Base-by-base conservation (phyloP, 2,888 invertebrate species). In the Heliconius aoede region DNA sequence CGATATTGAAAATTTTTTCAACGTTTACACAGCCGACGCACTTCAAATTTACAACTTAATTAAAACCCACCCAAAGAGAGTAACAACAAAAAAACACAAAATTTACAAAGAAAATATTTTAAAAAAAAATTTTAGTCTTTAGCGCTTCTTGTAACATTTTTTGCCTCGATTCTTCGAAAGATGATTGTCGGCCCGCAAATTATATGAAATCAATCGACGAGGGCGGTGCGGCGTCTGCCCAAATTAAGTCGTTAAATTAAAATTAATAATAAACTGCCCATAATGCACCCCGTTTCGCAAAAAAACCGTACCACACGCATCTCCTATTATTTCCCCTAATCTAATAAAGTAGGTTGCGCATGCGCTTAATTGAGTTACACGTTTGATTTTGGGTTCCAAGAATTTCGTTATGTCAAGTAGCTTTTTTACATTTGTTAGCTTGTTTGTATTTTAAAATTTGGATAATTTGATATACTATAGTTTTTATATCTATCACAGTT, bases 161-260 rank as follows among this genome's bases (percentile, higher is more conserved):
- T 91, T 91, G 87, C 86, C 78, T 82, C 85, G 85, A 86, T 89
- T 85, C 84, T 86, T 86, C 87, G 87, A 84, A 89, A 87, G 84
- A 82, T 81, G 80, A 85, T 87, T 86, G 87, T 88, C 88, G 90
- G 90, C 83, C 85, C 86, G 88, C 89, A 91, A 91, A 92, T 94
- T 92, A 93, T 88, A 91, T 87, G 88, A 91, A 93, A 91, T 92
- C 90, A 92, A 92, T 91, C 88, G 89, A 89, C 83, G 89, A 86
- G 88, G 92, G 92, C 91, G 92, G 92, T 85, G 81, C 89, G 89
- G 92, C 90, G 92, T 93, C 92, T 90, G 85, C 87, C 88, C 87
- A 90, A 92, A 94, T 94, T 94, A 91, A 93, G 94, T 92, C 91
- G 91, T 94, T 92, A 92, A 86, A 86, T 81, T 86, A 86, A 87